Evolutionary conservation across 2,797 vertebrate species (phyloP), one percentile per base, ranked within the genome.

Genomic region (Tinamus major): DNA sequence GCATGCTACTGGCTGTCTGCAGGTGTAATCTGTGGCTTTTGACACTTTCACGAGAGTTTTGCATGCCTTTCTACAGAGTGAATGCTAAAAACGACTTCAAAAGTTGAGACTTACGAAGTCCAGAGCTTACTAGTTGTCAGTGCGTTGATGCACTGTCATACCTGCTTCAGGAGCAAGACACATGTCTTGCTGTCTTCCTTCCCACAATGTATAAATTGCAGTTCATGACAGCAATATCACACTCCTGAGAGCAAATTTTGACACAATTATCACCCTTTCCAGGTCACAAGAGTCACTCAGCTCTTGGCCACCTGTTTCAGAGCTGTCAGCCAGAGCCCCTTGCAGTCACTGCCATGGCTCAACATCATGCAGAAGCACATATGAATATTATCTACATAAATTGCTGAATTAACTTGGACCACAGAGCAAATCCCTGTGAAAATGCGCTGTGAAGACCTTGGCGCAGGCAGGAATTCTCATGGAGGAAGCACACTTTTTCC

Each of bases 271-370:
- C 90, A 87, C 90, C 83, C 75, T 94, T 89, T 83, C 62, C 87
- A 70, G 91, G 87, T 93, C 53, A 4, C 93, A 91, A 92, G 89
- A 87, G 89, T 90, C 92, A 95, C 92, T 96, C 92, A 93, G 72
- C 12, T 31, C 92, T 96, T 85, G 88, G 63, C 35, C 72, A 84
- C 93, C 89, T 95, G 91, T 75, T 92, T 94, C 70, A 51, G 91
- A 92, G 93, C 74, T 93, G 81, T 93, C 94, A 75, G 53, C 89
- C 79, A 78, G 91, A 94, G 86, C 29, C 63, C 56, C 37, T 63
- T 87, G 51, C 63, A 85, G 13, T 3, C 37, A 6, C 20, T 48
- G 35, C 56, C 55, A 59, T 33, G 78, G 79, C 37, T 42, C 16
- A 71, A 51, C 33, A 26, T 13, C 46, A 9, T 0, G 13, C 59